Conservation (phyloP, 2,797 vertebrate species). For the Sebastes miniatus region DNA sequence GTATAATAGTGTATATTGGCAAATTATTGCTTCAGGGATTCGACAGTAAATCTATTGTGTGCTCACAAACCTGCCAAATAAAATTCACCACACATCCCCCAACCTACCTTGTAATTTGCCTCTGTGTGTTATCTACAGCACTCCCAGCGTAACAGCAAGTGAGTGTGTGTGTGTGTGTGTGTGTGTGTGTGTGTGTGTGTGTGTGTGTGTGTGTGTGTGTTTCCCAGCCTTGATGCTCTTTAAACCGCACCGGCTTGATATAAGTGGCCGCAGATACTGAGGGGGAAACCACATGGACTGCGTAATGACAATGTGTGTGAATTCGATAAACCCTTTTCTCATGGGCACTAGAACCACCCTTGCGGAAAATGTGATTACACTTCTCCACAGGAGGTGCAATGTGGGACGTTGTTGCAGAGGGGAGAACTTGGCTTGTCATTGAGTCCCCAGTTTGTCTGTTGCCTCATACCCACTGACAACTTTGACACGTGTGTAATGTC, state of each 20-base stretch:
- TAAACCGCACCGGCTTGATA: slow-evolving; percentile 53
- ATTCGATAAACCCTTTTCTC: slow-evolving; percentile 80
- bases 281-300: slow-evolving; percentile 57
- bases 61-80: slow-evolving; percentile 1
- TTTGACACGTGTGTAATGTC: slow-evolving; percentile 18
- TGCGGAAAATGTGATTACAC: slow-evolving; percentile 80
- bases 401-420: slow-evolving; percentile 25
- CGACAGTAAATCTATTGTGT: background rate
- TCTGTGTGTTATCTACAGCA: slow-evolving; percentile 39
- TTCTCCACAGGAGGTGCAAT: slow-evolving; percentile 60
- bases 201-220: background rate
- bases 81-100: slow-evolving; percentile 11
- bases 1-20: background rate
- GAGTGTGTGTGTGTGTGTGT: too few relatives aligned
- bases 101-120: slow-evolving; percentile 31
- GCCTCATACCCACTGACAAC: slow-evolving; percentile 12
- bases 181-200: too few relatives aligned
- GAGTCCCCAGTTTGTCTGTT: slow-evolving; percentile 26
- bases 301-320: slow-evolving; percentile 74
- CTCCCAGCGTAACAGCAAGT: slow-evolving; percentile 27
- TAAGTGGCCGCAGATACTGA: slow-evolving; percentile 68
- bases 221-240: slow-evolving; percentile 52
- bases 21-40: slow-evolving; percentile 1
- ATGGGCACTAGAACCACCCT: slow-evolving; percentile 66
- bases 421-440: slow-evolving; percentile 39